Base-by-base conservation (phyloP, 1,140 invertebrate species). In the Pseudomyrmex sp. region DNA sequence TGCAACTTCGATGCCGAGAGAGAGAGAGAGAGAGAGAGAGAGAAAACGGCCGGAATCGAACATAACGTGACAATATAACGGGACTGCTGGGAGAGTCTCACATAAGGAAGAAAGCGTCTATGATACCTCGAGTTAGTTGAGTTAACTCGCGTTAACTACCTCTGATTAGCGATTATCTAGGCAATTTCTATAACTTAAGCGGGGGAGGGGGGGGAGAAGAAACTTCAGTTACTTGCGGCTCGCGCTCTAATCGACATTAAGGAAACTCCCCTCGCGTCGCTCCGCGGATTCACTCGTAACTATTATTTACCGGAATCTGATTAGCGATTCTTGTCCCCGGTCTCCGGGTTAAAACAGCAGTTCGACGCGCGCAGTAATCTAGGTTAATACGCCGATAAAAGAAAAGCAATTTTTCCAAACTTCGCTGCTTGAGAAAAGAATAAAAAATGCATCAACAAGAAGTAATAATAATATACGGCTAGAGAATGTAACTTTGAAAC, bases 11-110 rank as follows among this genome's bases (percentile, higher is more conserved):
- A 73, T 23, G 46, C 13, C 58, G 12, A 15, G 44, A 46, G 44
- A 46, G 54, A 82, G 44, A 46, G 54, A 82, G 44, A 46, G 44
- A 46, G 54, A 82, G 12, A 15, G 44, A 46, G 18, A 18, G 44
- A 46, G 54, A 82, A 80, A 80, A 80, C 23, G 20, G 44, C 52
- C 46, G 44, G 35, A 79, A 52, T 77, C 9, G 76, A 70, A 23
- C 7, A 44, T 8, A 35, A 68, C 13, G 44, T 66, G 54, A 80
- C 66, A 72, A 80, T 72, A 48, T 48, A 46, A 10, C 50, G 20
- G 23, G 46, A 56, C 13, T 23, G 48, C 13, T 23, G 48, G 35
- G 68, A 68, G 62, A 9, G 18, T 15, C 12, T 70, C 35, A 35
- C 35, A 5, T 79, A 9, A 54, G 61, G 48, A 80, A n/a, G 54